Evolutionary conservation across 2,888 invertebrate genomes (phyloP), one percentile per base, ranked within the genome.

Genomic region (Spatulosminthurus flaviceps): DNA sequence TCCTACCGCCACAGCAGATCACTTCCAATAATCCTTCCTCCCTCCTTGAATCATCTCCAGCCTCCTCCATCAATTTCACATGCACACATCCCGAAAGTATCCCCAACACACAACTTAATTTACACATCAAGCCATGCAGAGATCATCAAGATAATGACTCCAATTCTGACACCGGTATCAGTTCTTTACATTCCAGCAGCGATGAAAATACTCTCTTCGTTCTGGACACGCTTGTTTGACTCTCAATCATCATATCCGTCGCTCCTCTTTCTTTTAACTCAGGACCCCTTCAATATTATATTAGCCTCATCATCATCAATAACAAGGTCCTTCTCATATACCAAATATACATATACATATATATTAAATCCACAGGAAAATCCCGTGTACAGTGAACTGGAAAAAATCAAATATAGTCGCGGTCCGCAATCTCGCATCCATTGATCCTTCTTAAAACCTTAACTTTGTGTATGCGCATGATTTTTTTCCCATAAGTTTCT

Each of bases 131-230:
- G 43, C 75, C 79, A 7, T 70, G 71, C 28, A 60, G 80, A 21
- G 81, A 83, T 42, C 74, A 78, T 73, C 82, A 82, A 42, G 88
- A 88, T 77, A 87, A 87, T 28, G 89, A 89, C 83, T 88, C 88
- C 0, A 89, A 89, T 81, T 89, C 89, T 0, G 89, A 89, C 83
- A 89, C 89, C 0, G 89, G 89, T 0, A 87, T 89, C 4, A 89
- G 89, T 84, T 89, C 89, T 0, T 86, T 89, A 82, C 89, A 89
- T 82, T 89, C 88, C 66, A 87, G 88, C 77, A 87, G 87, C 77
- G 88, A 88, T 81, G 88, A 88, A 81, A 87, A 86, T 9, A 81
- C 82, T 5, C 86, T 85, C 26, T 87, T 87, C 82, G 86, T 86
- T 28, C 83, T 88, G 28, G 88, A 88, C 82, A 88, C 88, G 19